Conservation (phyloP, 2,888 invertebrate species). For the Drosophila quinaria region DNA sequence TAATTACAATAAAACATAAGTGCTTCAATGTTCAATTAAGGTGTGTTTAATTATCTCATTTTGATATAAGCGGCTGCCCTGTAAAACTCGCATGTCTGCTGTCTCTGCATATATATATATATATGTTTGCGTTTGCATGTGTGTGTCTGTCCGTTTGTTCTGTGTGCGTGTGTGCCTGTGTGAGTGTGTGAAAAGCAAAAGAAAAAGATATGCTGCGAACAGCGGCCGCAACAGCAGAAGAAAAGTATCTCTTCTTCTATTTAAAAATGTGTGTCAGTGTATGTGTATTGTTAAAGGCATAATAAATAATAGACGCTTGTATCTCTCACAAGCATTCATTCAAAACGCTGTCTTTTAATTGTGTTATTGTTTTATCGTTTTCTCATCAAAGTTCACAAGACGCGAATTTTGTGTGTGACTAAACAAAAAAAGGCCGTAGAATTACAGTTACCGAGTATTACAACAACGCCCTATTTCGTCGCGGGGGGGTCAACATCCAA, state of each 20-base stretch:
- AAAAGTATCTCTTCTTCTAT: constrained; percentile 78
- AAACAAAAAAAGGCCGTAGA: constrained; percentile 52
- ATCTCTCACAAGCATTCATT: constrained; percentile 27
- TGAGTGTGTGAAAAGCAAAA: constrained; percentile 61
- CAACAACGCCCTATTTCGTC: constrained; percentile 66
- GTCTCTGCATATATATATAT: constrained; percentile 18
- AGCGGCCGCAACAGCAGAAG: constrained; percentile 52
- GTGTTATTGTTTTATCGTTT: constrained; percentile 73
- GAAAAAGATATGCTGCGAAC: constrained; percentile 72
- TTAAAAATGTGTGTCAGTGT: constrained; percentile 81
- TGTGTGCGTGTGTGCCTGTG: constrained; percentile 41
- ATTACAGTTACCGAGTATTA: constrained; percentile 57
- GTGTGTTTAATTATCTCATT: constrained; percentile 59
- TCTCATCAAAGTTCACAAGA: constrained; percentile 61
- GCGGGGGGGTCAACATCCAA: constrained; percentile 46
- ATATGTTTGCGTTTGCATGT: constrained; percentile 23
- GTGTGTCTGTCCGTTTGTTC: constrained; percentile 33
- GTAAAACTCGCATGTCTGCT: constrained; percentile 56
- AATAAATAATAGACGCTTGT: constrained; percentile 72
- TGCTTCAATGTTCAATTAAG: constrained; percentile 67
- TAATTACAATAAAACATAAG: constrained; percentile 55
- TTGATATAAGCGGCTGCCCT: constrained; percentile 29
- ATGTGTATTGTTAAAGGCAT: constrained; percentile 69
- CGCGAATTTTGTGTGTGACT: constrained; percentile 64
- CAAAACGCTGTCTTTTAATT: constrained; percentile 62